These are phyloP conservation scores for Homarus gammarus DNA, from an alignment of 2,888 invertebrate species.

Conservation along the genomic window DNA sequence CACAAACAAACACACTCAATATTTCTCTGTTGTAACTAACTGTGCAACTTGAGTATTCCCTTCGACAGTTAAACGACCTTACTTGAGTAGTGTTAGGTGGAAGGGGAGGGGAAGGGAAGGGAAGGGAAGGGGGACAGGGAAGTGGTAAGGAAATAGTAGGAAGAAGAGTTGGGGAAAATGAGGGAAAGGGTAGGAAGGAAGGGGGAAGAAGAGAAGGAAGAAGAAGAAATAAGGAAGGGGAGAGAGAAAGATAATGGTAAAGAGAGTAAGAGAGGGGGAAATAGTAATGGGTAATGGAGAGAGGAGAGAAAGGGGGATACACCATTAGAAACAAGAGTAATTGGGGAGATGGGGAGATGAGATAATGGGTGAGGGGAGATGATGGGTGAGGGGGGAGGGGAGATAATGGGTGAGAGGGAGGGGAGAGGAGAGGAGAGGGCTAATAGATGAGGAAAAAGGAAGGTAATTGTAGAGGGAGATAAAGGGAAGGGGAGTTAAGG, in stretches of 20 bases:
- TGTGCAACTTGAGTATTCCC: no score
- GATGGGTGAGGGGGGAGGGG: background rate
- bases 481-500: slow-evolving; percentile 16
- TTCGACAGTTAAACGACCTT: no score
- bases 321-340: no score
- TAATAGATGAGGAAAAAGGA: background rate
- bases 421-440: background rate
- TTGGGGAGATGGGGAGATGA: background rate
- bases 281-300: background rate
- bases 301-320: background rate
- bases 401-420: background rate
- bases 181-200: no score
- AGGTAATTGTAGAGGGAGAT: background rate
- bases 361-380: background rate
- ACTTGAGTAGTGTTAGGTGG: background rate
- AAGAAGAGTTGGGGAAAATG: background rate
- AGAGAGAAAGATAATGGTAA: background rate
- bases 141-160: background rate
- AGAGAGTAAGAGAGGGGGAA: background rate
- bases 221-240: background rate
- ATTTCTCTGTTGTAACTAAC: no score
- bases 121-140: background rate
- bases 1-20: no score
- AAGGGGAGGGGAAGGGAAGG: background rate
- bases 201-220: background rate